Evolutionary conservation across 2,888 invertebrate species (phyloP), one percentile per base, ranked within the genome.

Genomic region (Cecidostiba fungosa): DNA sequence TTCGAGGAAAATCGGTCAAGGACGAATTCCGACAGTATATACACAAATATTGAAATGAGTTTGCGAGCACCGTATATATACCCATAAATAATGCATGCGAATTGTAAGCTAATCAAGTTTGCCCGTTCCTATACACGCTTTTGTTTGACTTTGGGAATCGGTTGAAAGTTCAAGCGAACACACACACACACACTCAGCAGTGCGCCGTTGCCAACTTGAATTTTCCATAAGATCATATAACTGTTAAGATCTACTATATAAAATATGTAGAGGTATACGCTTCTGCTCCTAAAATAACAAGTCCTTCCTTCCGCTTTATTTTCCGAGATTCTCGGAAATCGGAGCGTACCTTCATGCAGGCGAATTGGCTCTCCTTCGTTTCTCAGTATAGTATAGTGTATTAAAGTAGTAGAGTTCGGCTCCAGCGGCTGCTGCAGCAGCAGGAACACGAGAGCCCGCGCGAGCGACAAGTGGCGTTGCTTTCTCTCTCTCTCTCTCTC

Each of bases 391-490:
- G 8, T 39, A 12, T 39, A 39, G 1, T 5, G 6, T 54, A 50
- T 16, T 14, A 16, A 59, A 59, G 43, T 43, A 12, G 43, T n/a
- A 59, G n/a, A 59, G 23, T 59, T 59, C 19, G 54, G n/a, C 54
- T 72, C 43, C 72, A 72, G 43, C 43, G 23, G 72, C 70, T 39
- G 36, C 32, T 36, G 69, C 32, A 14, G 16, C 12, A 6, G 54
- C 39, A 36, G 73, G n/a, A 73, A 74, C 81, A 29, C 54, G 69
- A 43, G 43, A 43, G 43, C 12, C 43, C 70, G 16, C 36, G 54
- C 43, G 62, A 59, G 81, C 81, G 74, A 80, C 80, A 80, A 80
- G 80, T 81, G 80, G 78, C 62, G 62, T 43, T 43, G 14, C 47
- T 26, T 14, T n/a, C 16, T 23, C 59, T 80, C 50, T 50, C 79